Conservation (phyloP, 2,113 vertebrate genomes). For the Phrynocephalus versicolor region DNA sequence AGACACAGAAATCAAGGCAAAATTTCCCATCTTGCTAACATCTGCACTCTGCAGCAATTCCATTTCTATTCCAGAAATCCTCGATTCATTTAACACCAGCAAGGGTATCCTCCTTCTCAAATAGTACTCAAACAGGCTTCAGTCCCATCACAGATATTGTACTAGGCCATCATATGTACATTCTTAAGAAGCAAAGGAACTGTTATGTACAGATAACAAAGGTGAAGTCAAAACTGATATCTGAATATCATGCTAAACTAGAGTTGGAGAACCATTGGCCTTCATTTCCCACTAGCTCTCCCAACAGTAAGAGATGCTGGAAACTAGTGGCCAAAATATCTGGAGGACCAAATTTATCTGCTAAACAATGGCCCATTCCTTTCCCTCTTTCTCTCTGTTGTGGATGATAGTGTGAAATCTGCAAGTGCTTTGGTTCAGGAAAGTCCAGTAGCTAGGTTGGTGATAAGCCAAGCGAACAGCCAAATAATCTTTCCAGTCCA, state of each 20-base stretch:
- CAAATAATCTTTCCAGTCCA: no score
- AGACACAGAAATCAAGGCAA: neutral
- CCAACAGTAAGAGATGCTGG: neutral
- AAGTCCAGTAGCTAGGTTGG: no score
- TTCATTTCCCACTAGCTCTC: no score
- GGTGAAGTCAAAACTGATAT: neutral
- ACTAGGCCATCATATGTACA: slow-evolving; percentile 14
- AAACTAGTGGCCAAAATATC: neutral
- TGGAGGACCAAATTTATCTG: neutral
- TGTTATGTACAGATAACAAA: slow-evolving; percentile 55
- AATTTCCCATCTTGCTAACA: neutral
- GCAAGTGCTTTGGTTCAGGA: no score
- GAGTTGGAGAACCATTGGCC: neutral
- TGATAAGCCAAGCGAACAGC: no score
- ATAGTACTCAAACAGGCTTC: neutral
- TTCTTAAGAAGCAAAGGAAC: slow-evolving; percentile 53
- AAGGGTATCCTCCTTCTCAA: no score
- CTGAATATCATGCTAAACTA: neutral
- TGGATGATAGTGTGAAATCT: no score
- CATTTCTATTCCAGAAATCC: neutral
- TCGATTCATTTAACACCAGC: neutral
- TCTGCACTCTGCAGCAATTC: neutral
- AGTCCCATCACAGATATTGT: slow-evolving; percentile 25
- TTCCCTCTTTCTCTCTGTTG: neutral
- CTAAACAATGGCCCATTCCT: neutral